Base-by-base conservation (phyloP, 2,888 invertebrate genomes). In the Sisyra nigra region DNA sequence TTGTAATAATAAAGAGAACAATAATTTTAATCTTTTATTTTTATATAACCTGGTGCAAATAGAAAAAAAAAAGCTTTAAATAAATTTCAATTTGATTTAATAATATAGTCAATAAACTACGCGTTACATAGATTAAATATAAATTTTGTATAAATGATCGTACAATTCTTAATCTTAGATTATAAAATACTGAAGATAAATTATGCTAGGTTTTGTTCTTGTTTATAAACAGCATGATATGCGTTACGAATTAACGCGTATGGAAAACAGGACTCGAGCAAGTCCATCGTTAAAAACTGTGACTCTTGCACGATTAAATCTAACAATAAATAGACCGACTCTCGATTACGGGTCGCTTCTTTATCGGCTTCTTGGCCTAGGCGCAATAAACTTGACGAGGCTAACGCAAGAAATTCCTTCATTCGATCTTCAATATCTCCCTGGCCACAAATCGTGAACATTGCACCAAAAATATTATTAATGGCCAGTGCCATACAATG, bases 291-390 rank as follows among this genome's bases (percentile, higher is more conserved):
- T 17, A 98, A 71, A 67, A 94, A 98, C 10, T 96, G 94, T 10
- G 94, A 97, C 61, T 96, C 92, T 62, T 96, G 92, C 34, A 98
- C 97, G 60, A 98, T 92, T 67, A 94, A 82, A 65, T 98, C 96
- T 3, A 99, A 70, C 29, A 98, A 70, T 44, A 99, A 74, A 65
- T 98, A 99, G 32, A 97, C 89, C 0, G 96, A 94, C 62, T 98
- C 97, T 41, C 97, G 71, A 64, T 97, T 93, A 55, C 78, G 85
- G 19, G 87, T 89, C 1, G 81, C 81, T 59, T 98, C 97, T 59
- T 87, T 91, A 54, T 93, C 94, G 4, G 86, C 86, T 63, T 96
- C 96, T 59, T 94, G 93, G 0, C 96, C 96, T 24, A 97, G 72
- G 44, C 96, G 76, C 35, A 98, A 67, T 40, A 98, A 69, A 55